phyloP scores from a whole-genome alignment of 2,888 invertebrate genomes.

The Malachius bipustulatus region DNA sequence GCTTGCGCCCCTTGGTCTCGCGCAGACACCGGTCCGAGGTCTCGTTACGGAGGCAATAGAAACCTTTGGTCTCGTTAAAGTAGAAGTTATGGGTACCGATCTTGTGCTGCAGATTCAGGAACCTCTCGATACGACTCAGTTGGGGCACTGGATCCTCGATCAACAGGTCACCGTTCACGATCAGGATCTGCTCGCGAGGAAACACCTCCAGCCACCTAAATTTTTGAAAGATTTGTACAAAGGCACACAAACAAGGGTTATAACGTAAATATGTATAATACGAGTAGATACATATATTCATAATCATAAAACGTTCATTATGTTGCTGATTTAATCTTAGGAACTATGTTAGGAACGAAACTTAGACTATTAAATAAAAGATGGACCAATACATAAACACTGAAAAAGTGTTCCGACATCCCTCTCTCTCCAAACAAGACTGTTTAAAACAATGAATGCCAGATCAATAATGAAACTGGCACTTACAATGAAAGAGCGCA shows the following conservation, averaged over 20 bases:
- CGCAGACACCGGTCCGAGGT: constrained; percentile 74
- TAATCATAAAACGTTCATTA: too few species aligned
- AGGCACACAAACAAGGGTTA: not conserved
- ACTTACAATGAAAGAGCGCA: too few species aligned
- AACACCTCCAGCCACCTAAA: constrained; percentile 80
- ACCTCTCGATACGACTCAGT: constrained; percentile 74
- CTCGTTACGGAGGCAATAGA: constrained; percentile 83
- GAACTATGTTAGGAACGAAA: too few species aligned
- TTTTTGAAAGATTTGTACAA: not conserved
- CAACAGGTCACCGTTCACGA: constrained; percentile 88
- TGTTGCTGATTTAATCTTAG: too few species aligned
- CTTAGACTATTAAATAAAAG: too few species aligned
- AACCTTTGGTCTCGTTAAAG: constrained; percentile 93
- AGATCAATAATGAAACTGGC: too few species aligned
- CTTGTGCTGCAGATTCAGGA: constrained; percentile 60
- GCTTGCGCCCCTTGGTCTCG: constrained; percentile 70
- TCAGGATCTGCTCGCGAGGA: constrained; percentile 77
- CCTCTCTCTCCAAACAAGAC: too few species aligned
- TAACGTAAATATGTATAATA: too few species aligned
- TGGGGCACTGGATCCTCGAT: constrained; percentile 85
- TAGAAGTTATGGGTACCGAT: constrained; percentile 83
- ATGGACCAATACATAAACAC: too few species aligned
- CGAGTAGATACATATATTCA: too few species aligned
- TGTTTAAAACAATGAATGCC: too few species aligned
- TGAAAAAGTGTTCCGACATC: too few species aligned